Base-by-base conservation (phyloP, 2,797 vertebrate species). In the Typhlichthys subterraneus region DNA sequence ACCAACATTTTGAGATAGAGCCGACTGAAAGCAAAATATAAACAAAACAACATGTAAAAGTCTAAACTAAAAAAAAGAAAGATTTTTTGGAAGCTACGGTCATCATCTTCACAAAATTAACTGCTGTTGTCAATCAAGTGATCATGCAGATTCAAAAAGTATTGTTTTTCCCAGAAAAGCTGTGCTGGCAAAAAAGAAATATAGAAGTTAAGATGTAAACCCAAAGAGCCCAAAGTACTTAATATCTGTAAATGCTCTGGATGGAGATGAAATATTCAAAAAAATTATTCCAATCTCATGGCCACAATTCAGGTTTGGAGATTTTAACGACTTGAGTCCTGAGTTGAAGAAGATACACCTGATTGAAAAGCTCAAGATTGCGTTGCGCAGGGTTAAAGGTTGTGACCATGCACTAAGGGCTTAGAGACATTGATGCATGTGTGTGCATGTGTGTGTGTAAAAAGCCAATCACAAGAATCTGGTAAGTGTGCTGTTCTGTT, bases 101-200 rank as follows among this genome's bases (percentile, higher is more conserved):
- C 33, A 57, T 14, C 54, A 57, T 57, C 45, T 57, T 6, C 33
- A 10, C 31, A 2, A 14, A 42, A 12, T 15, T n/a, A 57, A 14
- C 54, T 42, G 54, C 33, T 57, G 54, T 17, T 57, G 33, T 45
- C 33, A 15, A 57, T 17, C 55, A 45, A 38, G 55, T 57, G 38
- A n/a, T 23, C 29, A 23, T 33, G 12, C 23, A 33, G 53, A 12
- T 12, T 14, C n/a, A 8, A 4, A 12, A 13, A 59, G 10, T 38
- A 12, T 12, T 3, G 29, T 7, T 38, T 33, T 38, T 33, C 13
- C 53, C 8, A 15, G 31, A 38, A 55, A 55, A 55, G 13, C 23
- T 54, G 50, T 52, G 50, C 17, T n/a, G 12, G 3, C 17, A 4
- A 17, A 19, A 17, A 52, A 52, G 1, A 17, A 52, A 9, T 52